A percentile compares a stretch with the other conserved stretches of the same genome.
Evolutionary conservation across 2,888 invertebrate species (phyloP).

Genomic region (Cosmorhoe ocellata): DNA sequence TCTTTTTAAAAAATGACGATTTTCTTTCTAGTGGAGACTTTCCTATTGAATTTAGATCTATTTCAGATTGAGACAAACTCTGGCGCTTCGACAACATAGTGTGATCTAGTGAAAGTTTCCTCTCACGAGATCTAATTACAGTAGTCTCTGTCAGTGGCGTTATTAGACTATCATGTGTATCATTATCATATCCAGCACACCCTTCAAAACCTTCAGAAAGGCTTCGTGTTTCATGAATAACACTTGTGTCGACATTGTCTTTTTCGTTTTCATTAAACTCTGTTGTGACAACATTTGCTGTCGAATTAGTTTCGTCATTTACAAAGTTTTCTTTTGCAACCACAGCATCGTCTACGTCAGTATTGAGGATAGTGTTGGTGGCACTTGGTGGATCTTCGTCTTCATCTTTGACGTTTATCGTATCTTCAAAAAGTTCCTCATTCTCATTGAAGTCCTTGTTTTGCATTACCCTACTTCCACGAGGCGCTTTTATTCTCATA

Average conservation of each 20-base stretch:
- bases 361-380: constrained; percentile 50
- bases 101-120: constrained; percentile 71
- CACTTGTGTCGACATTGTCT: constrained; percentile 16
- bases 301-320: constrained; percentile 21
- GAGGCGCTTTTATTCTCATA: constrained; percentile 66
- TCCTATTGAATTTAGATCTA: constrained; percentile 69
- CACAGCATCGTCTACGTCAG: constrained; percentile 20
- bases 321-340: constrained; percentile 24
- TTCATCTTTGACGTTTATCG: constrained; percentile 26
- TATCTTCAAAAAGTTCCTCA: constrained; percentile 54
- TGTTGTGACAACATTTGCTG: constrained; percentile 12
- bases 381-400: constrained; percentile 49
- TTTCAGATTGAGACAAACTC: constrained; percentile 69
- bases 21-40: constrained; percentile 71
- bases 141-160: constrained; percentile 32
- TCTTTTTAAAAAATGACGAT: constrained; percentile 74
- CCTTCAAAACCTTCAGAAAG: constrained; percentile 39
- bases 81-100: constrained; percentile 60
- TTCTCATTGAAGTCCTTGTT: constrained; percentile 63
- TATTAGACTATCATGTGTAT: constrained; percentile 19
- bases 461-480: constrained; percentile 65
- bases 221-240: constrained; percentile 36
- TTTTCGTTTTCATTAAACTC: constrained; percentile 17
- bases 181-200: constrained; percentile 24
- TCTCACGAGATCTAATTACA: constrained; percentile 44